Percentiles rank a stretch among this genome's conserved stretches.
These are phyloP conservation scores for Catharus minimus DNA, from an alignment of 2,113 vertebrate species.

Conservation along the genomic window DNA sequence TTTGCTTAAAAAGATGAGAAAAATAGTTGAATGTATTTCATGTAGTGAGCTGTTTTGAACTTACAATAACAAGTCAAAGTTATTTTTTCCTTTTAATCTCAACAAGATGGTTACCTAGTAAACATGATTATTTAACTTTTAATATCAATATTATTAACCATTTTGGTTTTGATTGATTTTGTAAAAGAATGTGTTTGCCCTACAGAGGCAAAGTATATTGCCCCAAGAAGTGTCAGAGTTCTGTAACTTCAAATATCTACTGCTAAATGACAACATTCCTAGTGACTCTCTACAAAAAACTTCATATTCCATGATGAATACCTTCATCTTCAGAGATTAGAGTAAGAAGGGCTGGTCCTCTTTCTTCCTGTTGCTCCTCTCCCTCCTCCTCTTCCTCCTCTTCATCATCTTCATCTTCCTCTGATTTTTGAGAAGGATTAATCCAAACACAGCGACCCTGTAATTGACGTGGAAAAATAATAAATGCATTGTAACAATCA, in stretches of 20 bases:
- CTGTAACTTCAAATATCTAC: neutral
- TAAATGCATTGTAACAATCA: neutral
- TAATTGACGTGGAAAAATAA: neutral
- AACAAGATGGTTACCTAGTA: neutral
- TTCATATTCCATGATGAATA: constrained; percentile 43
- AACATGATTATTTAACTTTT: neutral
- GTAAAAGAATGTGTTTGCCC: neutral
- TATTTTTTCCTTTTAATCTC: neutral
- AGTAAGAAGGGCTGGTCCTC: constrained; percentile 89
- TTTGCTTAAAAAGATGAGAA: neutral
- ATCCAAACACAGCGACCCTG: constrained; percentile 93
- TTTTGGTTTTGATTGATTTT: neutral
- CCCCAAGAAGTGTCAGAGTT: neutral
- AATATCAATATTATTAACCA: neutral
- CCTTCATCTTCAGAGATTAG: constrained; percentile 91
- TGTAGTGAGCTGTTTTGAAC: neutral
- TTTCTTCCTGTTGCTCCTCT: constrained; percentile 83
- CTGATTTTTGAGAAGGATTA: constrained; percentile 80
- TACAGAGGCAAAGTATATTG: neutral
- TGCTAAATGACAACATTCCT: neutral
- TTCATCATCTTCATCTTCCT: constrained; percentile 68
- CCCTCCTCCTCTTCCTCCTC: constrained; percentile 76
- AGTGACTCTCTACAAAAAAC: neutral
- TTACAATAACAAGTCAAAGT: neutral
- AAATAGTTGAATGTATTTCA: neutral